Percentiles rank a stretch among this genome's conserved stretches.
Evolutionary conservation across 2,113 vertebrate genomes (phyloP).

Genomic region (Petaurus breviceps): DNA sequence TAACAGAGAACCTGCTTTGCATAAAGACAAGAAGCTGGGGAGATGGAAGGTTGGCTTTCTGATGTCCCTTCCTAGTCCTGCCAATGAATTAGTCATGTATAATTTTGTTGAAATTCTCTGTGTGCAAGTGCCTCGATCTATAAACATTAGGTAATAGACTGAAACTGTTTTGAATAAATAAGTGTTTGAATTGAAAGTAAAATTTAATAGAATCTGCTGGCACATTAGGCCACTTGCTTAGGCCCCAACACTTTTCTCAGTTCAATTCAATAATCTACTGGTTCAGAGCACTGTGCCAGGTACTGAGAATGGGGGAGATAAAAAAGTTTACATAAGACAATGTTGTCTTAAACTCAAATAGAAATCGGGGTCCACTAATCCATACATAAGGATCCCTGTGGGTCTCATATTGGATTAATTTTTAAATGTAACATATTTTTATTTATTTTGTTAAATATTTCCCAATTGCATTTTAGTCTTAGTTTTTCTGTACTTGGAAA

Average conservation of each 20-base stretch:
- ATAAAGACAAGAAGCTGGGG: conserved; percentile 1
- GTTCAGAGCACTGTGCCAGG: background rate
- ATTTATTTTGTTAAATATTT: background rate
- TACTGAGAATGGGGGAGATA: background rate
- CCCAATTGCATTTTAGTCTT: background rate
- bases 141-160: conserved; percentile 8
- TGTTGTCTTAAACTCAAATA: background rate
- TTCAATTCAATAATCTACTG: background rate
- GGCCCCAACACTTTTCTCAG: background rate
- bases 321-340: background rate
- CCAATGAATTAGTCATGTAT: conserved; percentile 32
- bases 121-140: conserved; percentile 21
- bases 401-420: background rate
- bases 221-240: background rate
- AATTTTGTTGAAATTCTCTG: conserved; percentile 32
- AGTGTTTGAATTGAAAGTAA: background rate
- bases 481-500: background rate
- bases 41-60: background rate
- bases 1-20: background rate
- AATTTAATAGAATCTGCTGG: background rate
- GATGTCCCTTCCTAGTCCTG: conserved; percentile 19
- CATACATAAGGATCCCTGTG: background rate
- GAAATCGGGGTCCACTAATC: background rate
- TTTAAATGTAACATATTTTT: background rate
- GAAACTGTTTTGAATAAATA: background rate